Evolutionary conservation across 2,888 invertebrate genomes (phyloP).

Genomic region (Chrysopilus asiliformis): DNA sequence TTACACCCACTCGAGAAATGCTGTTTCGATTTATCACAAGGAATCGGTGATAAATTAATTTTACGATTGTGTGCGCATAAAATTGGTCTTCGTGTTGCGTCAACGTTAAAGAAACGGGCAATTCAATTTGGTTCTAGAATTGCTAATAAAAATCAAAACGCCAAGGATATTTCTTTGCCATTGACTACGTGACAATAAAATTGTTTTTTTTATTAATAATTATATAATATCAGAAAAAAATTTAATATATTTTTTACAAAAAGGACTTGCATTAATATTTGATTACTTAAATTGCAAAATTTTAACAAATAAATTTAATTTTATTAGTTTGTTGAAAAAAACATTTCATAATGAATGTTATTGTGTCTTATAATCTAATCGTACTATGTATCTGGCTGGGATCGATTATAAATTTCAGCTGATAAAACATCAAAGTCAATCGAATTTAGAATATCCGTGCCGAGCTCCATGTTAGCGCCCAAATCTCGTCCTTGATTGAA

Average conservation of each 20-base stretch:
- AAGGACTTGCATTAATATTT: too few species aligned
- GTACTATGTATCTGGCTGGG: too few species aligned
- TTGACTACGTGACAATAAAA: conserved; percentile 4
- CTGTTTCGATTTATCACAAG: conserved; percentile 41
- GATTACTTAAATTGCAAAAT: too few species aligned
- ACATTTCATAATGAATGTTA: too few species aligned
- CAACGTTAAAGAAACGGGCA: conserved; percentile 74
- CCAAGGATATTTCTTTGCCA: conserved; percentile 51
- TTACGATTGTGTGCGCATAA: conserved; percentile 58
- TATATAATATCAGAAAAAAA: too few species aligned
- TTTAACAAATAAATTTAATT: too few species aligned
- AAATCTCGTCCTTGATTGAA: conserved; percentile 22
- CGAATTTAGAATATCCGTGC: conserved; percentile 9
- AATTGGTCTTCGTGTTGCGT: conserved; percentile 49
- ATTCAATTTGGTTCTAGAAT: conserved; percentile 96
- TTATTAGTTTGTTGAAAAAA: too few species aligned
- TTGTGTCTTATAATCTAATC: too few species aligned
- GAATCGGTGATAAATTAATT: conserved; percentile 87
- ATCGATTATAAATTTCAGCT: not conserved
- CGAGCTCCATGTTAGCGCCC: conserved; percentile 16
- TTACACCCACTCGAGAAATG: conserved; percentile 50
- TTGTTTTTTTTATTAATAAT: too few species aligned
- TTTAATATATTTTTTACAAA: too few species aligned
- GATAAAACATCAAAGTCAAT: conserved; percentile 13
- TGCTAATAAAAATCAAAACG: conserved; percentile 82